These are phyloP conservation scores for Dasysyrphus albostriatus DNA, from an alignment of 2,888 invertebrate genomes.

Conservation along the genomic window DNA sequence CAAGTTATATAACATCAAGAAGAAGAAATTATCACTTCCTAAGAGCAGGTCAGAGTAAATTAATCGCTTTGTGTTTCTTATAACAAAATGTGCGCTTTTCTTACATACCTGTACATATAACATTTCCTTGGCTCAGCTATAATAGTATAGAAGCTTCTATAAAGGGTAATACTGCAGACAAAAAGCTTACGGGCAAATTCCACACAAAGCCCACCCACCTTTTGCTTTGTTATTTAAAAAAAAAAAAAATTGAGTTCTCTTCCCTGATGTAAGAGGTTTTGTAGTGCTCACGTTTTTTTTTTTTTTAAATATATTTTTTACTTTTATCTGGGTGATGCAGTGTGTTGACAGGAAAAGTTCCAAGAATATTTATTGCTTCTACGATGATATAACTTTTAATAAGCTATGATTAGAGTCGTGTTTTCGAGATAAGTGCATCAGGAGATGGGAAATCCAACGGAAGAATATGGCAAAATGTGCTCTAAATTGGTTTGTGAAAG, in stretches of 20 bases:
- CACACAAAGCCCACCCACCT: constrained; percentile 51
- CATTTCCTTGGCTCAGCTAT: not conserved
- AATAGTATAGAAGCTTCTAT: not conserved
- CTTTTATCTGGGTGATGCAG: constrained; percentile 53
- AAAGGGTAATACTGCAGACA: constrained; percentile 49
- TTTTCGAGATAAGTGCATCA: constrained; percentile 11
- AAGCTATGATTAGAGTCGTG: constrained; percentile 68
- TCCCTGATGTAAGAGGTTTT: constrained; percentile 55
- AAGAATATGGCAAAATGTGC: constrained; percentile 16
- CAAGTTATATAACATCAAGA: constrained; percentile 44
- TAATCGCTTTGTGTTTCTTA: constrained; percentile 55
- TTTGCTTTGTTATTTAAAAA: constrained; percentile 23
- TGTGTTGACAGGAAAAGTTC: constrained; percentile 55
- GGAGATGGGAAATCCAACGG: constrained; percentile 6
- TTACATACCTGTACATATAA: constrained; percentile 4
- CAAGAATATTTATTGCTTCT: constrained; percentile 68
- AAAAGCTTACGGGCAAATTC: constrained; percentile 62
- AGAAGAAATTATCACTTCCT: constrained; percentile 53
- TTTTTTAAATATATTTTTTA: not conserved
- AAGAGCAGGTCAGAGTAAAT: constrained; percentile 58
- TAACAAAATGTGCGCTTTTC: constrained; percentile 63
- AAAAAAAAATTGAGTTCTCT: not conserved
- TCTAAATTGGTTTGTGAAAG: constrained; percentile 6
- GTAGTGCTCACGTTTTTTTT: constrained; percentile 37
- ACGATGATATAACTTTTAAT: constrained; percentile 74